Base-by-base conservation (phyloP, 2,888 invertebrate species). In the Colostygia pectinataria region DNA sequence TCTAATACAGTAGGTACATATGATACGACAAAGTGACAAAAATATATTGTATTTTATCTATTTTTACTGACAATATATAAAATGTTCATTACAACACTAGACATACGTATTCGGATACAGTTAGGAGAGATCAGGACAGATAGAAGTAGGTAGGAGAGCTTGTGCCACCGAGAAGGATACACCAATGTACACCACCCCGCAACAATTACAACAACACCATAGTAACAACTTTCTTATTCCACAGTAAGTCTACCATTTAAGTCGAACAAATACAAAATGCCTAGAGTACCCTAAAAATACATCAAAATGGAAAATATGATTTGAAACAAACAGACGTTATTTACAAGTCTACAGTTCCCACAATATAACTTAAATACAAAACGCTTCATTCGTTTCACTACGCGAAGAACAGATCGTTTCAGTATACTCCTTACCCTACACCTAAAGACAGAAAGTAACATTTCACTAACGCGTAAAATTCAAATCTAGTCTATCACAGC, bases 401-500 rank as follows among this genome's bases (percentile, higher is more conserved):
- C 72, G 58, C 65, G 65, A 68, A 47, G 65, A 67, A 70, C 66
- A 57, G 71, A 72, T 71, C 77, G 73, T 61, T 61, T 65, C 41
- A 33, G 70, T 69, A 67, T 67, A 71, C 75, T 68, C 72, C 79
- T 82, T 80, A 78, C 64, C 65, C 83, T 85, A 84, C 68, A 77
- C 77, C 83, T 79, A 83, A 75, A 69, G 68, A 79, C 66, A 71
- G 80, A 71, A 71, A 71, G 54, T 66, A 68, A 71, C 66, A 66
- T 68, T 66, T 71, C 74, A 77, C 76, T 74, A 74, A 66, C 45
- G 14, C 60, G 63, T 70, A 66, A 83, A 77, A 83, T 84, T 77
- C 82, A 75, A 80, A 80, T 80, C 75, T 83, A 87, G 79, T 77
- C 83, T 88, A 87, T 87, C 88, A 89, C 89, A 90, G 86, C 83